A percentile compares a stretch with the other conserved stretches of the same genome.
phyloP scores from a whole-genome alignment of 2,888 invertebrate species.

The Cosmia trapezina region DNA sequence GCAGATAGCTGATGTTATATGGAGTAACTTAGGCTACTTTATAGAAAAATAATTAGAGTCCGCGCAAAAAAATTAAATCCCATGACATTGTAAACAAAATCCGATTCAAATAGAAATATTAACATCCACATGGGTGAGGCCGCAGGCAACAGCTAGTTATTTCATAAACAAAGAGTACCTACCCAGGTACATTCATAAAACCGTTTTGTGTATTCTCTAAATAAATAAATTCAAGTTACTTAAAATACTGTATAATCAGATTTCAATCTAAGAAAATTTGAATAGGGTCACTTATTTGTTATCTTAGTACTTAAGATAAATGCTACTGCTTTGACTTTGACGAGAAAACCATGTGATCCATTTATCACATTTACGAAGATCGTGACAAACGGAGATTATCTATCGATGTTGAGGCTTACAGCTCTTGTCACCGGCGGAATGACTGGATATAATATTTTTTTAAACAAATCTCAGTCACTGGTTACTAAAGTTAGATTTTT shows the following conservation, averaged over 20 bases:
- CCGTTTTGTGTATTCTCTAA: not conserved
- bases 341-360: constrained; percentile 78
- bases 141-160: not conserved
- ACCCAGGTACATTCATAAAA: not conserved
- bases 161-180: not conserved
- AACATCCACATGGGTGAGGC: too few species aligned
- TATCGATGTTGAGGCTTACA: constrained; percentile 63
- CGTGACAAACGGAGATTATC: constrained; percentile 83
- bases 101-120: too few species aligned
- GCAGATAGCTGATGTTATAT: too few species aligned
- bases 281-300: too few species aligned
- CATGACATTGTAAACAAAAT: too few species aligned
- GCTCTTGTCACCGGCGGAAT: constrained; percentile 36
- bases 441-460: constrained; percentile 19
- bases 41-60: too few species aligned
- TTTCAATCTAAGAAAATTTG: not conserved
- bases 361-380: constrained; percentile 81
- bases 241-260: not conserved
- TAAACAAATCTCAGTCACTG: constrained; percentile 26
- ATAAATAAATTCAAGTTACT: not conserved
- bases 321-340: constrained; percentile 59
- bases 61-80: too few species aligned
- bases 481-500: not conserved
- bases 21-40: too few species aligned
- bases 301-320: constrained; percentile 38